Percentiles rank a stretch among this genome's conserved stretches.
phyloP scores from a whole-genome alignment of 1,140 invertebrate genomes.

The Chymomyza costata region DNA sequence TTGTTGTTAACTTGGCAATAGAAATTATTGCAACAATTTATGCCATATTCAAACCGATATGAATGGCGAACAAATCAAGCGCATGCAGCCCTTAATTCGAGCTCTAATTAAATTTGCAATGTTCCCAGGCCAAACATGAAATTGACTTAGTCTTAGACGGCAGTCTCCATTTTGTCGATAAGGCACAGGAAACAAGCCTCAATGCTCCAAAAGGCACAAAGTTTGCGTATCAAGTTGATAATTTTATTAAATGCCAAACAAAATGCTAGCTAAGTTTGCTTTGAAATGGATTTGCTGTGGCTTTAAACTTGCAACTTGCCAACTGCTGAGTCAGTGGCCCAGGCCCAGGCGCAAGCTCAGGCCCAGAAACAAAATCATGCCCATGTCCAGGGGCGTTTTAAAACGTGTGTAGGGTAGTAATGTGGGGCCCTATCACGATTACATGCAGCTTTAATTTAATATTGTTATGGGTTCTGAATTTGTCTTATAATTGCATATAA shows the following conservation, averaged over 20 bases:
- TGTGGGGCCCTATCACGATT: too few species aligned
- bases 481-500: too few species aligned
- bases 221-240: constrained; percentile 64
- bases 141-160: constrained; percentile 51
- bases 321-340: constrained; percentile 43
- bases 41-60: constrained; percentile 47
- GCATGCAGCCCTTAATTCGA: too few species aligned
- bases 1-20: too few species aligned
- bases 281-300: constrained; percentile 17
- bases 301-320: constrained; percentile 17
- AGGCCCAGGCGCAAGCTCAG: too few species aligned
- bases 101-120: constrained; percentile 57
- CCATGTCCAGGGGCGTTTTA: too few species aligned
- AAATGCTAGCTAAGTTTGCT: constrained; percentile 35
- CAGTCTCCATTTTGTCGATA: constrained; percentile 16
- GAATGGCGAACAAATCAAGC: constrained; percentile 55
- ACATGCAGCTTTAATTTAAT: too few species aligned
- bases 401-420: too few species aligned
- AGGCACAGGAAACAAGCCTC: constrained; percentile 3
- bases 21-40: constrained; percentile 58
- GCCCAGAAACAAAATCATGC: too few species aligned
- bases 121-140: constrained; percentile 16
- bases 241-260: constrained; percentile 59
- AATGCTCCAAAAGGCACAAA: constrained; percentile 12
- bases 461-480: too few species aligned